Evolutionary conservation across 2,797 vertebrate species (phyloP).

Genomic region (Heliangelus exortis): DNA sequence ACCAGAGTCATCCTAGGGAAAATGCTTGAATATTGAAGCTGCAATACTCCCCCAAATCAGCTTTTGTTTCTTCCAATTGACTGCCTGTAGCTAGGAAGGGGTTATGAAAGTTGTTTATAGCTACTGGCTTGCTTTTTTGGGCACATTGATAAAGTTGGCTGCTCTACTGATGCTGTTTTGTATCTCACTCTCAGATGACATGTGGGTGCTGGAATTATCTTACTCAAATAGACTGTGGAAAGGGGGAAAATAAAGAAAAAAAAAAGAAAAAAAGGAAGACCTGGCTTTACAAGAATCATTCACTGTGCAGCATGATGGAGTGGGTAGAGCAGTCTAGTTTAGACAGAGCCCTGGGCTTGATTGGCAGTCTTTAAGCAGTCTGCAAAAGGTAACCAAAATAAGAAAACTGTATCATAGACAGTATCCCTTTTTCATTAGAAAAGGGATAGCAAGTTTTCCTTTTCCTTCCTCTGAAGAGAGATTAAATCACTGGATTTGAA

Average conservation of each 20-base stretch:
- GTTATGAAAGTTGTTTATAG: background rate
- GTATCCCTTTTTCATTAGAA: background rate
- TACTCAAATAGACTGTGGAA: background rate
- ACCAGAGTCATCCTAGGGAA: background rate
- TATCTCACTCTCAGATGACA: background rate
- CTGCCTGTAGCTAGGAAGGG: background rate
- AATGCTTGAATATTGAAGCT: background rate
- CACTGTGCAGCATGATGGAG: background rate
- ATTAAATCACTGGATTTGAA: background rate
- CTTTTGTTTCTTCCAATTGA: background rate
- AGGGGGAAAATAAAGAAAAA: no score
- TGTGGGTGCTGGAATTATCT: background rate
- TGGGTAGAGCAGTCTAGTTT: constrained; percentile 1
- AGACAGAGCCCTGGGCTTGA: background rate
- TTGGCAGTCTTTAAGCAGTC: background rate
- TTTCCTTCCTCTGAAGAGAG: background rate
- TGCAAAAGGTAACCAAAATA: background rate
- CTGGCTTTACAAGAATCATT: background rate
- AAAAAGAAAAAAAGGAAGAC: background rate
- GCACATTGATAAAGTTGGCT: background rate
- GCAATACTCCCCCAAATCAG: background rate
- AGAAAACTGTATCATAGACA: background rate
- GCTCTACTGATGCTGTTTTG: background rate
- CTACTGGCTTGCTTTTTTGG: background rate
- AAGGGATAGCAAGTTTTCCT: background rate